Base-by-base conservation (phyloP, 2,888 invertebrate species). In the Ctenicera cuprea region DNA sequence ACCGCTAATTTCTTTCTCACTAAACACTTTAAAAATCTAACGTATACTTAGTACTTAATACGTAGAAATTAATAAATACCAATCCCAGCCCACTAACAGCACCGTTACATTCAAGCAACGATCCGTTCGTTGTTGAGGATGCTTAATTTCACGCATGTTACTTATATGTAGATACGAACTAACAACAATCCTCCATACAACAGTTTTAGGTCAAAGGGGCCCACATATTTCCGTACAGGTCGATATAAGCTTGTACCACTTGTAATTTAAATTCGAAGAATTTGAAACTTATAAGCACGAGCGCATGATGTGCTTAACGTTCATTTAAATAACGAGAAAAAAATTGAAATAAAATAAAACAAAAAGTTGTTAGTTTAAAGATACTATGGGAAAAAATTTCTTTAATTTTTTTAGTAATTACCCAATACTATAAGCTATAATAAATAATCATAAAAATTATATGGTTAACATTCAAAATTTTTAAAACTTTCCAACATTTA, bases 71-170 rank as follows among this genome's bases (percentile, higher is more conserved):
- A 50, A 50, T 50, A 22, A 50, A 50, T 50, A 20, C 20, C 22
- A 11, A 50, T 18, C 20, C 0, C 50, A 50, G 12, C 50, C 50
- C 50, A 50, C 50, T 1, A 50, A 50, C 11, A 22, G 9, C 2
- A 48, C 50, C 50, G 50, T 50, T 50, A 16, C 3, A 50, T 50
- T 41, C 41, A 50, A 50, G 22, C 12, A 50, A 45, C 45, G 41
- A 48, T 16, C 38, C 11, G 41, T 20, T 20, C 48, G 48, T 50
- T 22, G 50, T 22, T 9, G 50, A 50, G 9, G 18, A 50, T 50
- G 50, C 50, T n/a, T 50, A 50, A 50, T 50, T 50, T 50, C 50
- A 50, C 50, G 50, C 50, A 50, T 50, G 50, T 50, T 50, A 50
- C 20, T 18, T 50, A 20, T 50, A 22, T 45, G 45, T 45, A 50